A percentile compares a stretch with the other conserved stretches of the same genome.
Evolutionary conservation across 2,113 vertebrate genomes (phyloP).

Genomic region (Heterotilapia buettikoferi): DNA sequence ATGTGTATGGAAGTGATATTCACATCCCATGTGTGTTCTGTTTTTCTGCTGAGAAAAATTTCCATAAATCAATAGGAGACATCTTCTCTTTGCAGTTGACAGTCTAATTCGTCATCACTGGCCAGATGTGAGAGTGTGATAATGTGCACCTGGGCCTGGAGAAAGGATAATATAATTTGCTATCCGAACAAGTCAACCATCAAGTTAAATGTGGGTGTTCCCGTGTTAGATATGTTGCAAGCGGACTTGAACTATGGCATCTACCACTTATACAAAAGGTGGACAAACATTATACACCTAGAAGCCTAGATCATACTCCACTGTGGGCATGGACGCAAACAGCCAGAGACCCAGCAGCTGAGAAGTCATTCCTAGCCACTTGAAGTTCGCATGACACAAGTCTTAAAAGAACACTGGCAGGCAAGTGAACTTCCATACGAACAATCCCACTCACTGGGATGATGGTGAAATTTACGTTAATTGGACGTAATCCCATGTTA

Average conservation of each 20-base stretch:
- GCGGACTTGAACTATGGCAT: neutral
- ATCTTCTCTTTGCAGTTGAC: neutral
- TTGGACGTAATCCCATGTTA: neutral
- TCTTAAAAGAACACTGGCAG: neutral
- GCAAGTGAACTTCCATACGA: neutral
- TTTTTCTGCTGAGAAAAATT: neutral
- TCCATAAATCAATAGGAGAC: neutral
- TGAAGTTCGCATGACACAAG: neutral
- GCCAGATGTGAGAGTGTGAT: neutral
- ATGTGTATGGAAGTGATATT: neutral
- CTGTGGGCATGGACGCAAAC: neutral
- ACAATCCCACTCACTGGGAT: neutral
- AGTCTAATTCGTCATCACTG: neutral
- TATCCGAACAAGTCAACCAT: constrained; percentile 36
- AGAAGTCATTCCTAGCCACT: neutral
- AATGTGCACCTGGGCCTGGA: constrained; percentile 5
- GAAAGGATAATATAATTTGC: neutral
- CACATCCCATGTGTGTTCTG: neutral
- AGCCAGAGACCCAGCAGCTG: neutral
- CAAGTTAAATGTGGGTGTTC: constrained; percentile 15
- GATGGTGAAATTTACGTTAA: neutral
- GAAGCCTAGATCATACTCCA: neutral
- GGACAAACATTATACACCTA: neutral
- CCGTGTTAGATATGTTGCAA: neutral
- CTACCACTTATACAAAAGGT: neutral